Evolutionary conservation across 2,797 vertebrate species (phyloP).

Genomic region (Lycodopsis pacificus): DNA sequence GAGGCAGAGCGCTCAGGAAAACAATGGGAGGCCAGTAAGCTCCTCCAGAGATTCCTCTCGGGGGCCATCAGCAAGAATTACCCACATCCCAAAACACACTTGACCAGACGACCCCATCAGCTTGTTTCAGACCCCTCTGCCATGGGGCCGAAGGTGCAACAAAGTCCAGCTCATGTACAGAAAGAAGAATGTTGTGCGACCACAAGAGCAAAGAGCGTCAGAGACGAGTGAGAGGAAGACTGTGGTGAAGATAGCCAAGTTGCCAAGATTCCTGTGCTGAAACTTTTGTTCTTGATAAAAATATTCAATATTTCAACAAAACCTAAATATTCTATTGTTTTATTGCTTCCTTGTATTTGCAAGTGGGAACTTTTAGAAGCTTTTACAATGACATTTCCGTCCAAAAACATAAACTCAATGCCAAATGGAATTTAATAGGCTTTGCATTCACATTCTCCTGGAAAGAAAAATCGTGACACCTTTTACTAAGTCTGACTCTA

Average conservation of each 20-base stretch:
- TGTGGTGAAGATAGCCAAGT: slow-evolving; percentile 17
- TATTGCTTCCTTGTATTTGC: background rate
- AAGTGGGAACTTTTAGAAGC: background rate
- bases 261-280: slow-evolving; percentile 29
- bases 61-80: slow-evolving; percentile 45
- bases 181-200: background rate
- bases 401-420: slow-evolving; percentile 4
- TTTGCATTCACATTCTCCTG: slow-evolving; percentile 2
- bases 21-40: slow-evolving; percentile 45
- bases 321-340: background rate
- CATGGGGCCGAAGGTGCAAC: background rate
- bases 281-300: background rate
- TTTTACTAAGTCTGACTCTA: slow-evolving; percentile 2
- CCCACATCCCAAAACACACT: background rate
- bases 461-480: slow-evolving; percentile 2
- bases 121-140: background rate
- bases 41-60: slow-evolving; percentile 57
- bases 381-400: background rate
- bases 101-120: background rate
- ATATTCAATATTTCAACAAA: slow-evolving; percentile 1
- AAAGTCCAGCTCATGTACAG: background rate
- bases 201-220: slow-evolving; percentile 2
- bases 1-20: slow-evolving; percentile 22
- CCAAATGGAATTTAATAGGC: background rate
- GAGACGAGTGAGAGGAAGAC: slow-evolving; percentile 34